A percentile compares a stretch with the other conserved stretches of the same genome.
These are phyloP conservation scores for Sebastes schlegelii DNA, from an alignment of 2,113 vertebrate species.

Conservation along the genomic window DNA sequence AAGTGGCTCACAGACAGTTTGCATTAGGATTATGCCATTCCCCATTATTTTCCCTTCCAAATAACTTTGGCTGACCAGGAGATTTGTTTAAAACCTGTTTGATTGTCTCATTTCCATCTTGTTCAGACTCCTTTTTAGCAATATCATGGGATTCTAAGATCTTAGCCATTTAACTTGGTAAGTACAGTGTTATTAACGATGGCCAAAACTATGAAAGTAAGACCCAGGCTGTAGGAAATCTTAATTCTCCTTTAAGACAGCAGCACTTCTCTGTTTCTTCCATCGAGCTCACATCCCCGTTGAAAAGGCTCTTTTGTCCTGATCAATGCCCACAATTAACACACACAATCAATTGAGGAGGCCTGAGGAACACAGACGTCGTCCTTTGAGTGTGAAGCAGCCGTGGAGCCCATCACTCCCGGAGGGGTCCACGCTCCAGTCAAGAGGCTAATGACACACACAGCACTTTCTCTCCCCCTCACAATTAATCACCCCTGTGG, in stretches of 20 bases:
- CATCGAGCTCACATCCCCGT: constrained; percentile 1
- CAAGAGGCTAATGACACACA: constrained; percentile 72
- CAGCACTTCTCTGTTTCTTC: constrained; percentile 13
- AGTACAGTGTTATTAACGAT: background rate
- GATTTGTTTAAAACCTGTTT: background rate
- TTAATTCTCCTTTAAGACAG: background rate
- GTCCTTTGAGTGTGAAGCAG: constrained; percentile 50
- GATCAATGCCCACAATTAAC: constrained; percentile 78
- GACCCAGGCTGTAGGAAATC: background rate
- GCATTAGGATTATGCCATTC: too few species aligned
- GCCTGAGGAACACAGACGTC: constrained; percentile 47
- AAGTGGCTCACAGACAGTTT: background rate
- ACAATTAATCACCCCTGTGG: constrained; percentile 65
- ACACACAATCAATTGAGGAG: constrained; percentile 55
- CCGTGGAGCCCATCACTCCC: constrained; percentile 57
- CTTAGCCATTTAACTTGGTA: background rate
- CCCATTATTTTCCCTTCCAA: background rate
- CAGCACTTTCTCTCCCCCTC: constrained; percentile 14
- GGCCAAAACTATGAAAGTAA: background rate
- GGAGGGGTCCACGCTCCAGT: constrained; percentile 63
- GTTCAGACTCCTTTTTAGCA: too few species aligned
- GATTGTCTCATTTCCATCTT: background rate
- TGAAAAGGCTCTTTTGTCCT: constrained; percentile 38
- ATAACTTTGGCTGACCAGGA: background rate
- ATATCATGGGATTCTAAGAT: background rate